Evolutionary conservation across 2,797 vertebrate species (phyloP), one percentile per base, ranked within the genome.

Genomic region (Hephaestus fuliginosus): DNA sequence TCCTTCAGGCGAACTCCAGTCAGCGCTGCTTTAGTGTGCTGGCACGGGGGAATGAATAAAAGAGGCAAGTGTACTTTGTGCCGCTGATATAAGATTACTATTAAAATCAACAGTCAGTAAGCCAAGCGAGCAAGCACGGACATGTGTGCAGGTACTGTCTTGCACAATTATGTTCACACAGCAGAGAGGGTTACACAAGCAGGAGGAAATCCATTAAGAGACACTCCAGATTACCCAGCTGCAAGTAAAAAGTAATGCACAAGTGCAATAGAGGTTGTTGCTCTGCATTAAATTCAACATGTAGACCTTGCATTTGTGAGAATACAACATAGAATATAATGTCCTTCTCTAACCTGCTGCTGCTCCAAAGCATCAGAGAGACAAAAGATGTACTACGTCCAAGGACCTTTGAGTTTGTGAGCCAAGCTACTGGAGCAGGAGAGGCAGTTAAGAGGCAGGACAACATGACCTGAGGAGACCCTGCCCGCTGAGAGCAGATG

Each of bases 391-490:
- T 36, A 5, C 4, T 20, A 6, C 2, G 0, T 36, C 7, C 4
- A 20, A 6, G 43, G 49, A 15, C 10, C 7, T 51, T 17, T 7
- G 15, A 22, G n/a, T n/a, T 6, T n/a, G 33, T 51, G 20, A 61
- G 41, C n/a, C 14, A n/a, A 48, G 1, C 22, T 0, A 11, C 22
- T 18, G 55, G 18, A 71, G 66, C 66, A 20, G 60, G 6, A 49
- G 14, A 49, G 14, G 57, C 20, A 6, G 30, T 52, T 9, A 55
- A 61, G 22, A 56, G 25, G 18, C 9, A 18, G 44, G 55, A 68
- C 17, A 30, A 48, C 28, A 13, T 62, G 77, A 76, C 73, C 69
- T 33, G 65, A 70, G 70, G 48, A 43, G 65, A 55, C 56, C 55
- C 36, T 15, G 7, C 55, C 36, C 12, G 7, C 7, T 13, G 18